These are phyloP conservation scores for Leptinotarsa lineolata DNA, from an alignment of 1,140 invertebrate species.

Conservation along the genomic window DNA sequence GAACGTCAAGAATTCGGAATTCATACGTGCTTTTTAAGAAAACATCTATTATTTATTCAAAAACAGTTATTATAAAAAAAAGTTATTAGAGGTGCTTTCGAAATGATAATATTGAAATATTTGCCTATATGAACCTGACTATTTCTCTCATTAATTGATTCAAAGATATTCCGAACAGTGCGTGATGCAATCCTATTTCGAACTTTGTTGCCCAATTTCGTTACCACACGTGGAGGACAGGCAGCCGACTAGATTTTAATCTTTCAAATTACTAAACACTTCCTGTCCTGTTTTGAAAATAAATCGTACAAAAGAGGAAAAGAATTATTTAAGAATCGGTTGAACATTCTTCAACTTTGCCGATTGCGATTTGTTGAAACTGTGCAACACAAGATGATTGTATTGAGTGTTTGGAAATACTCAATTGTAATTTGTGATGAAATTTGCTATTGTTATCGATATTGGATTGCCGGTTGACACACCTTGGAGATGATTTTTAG, in stretches of 20 bases:
- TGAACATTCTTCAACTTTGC: not conserved
- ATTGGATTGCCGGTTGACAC: not conserved
- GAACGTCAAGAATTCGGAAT: too few species aligned
- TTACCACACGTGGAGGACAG: not conserved
- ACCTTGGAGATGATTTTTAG: not conserved
- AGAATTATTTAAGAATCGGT: conserved; percentile 6
- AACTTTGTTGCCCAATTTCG: not conserved
- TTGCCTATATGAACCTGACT: not conserved
- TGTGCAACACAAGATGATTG: conserved; percentile 3
- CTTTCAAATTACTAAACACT: not conserved
- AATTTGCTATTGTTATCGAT: conserved; percentile 14
- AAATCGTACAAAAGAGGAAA: not conserved
- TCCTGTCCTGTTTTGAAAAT: not conserved
- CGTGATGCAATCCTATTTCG: conserved; percentile 5
- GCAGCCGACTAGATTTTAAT: conserved; percentile 14
- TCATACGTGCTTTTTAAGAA: too few species aligned
- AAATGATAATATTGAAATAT: too few species aligned
- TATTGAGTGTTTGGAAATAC: conserved; percentile 7
- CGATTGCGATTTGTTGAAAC: not conserved
- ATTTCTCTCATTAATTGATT: not conserved
- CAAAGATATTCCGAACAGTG: conserved; percentile 5
- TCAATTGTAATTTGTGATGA: not conserved
- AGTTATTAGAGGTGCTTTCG: too few species aligned
- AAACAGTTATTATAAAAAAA: too few species aligned
- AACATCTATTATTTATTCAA: too few species aligned